Conservation (phyloP, 1,140 invertebrate species). For the Phortica variegata region DNA sequence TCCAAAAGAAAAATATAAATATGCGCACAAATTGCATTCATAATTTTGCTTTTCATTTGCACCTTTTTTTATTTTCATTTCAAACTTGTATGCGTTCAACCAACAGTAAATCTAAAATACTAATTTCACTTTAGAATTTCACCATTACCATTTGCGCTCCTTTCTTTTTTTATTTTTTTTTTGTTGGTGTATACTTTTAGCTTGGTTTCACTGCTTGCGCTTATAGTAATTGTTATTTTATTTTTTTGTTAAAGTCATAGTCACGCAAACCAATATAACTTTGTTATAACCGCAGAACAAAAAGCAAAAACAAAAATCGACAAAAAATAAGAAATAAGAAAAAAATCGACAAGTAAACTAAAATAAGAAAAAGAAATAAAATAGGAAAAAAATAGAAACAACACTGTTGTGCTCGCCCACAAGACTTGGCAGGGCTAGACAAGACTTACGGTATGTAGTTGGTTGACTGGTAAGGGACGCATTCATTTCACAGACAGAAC, state of each 20-base stretch:
- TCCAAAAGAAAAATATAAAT: too few species aligned
- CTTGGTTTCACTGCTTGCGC: constrained; percentile 41
- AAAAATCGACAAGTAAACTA: too few species aligned
- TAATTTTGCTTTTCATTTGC: too few species aligned
- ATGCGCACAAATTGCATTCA: too few species aligned
- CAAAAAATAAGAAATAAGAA: too few species aligned
- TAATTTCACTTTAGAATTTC: constrained; percentile 53
- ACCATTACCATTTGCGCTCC: background rate
- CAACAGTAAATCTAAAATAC: constrained; percentile 52
- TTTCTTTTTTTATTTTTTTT: constrained; percentile 30
- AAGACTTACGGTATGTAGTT: too few species aligned
- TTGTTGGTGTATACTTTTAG: constrained; percentile 14
- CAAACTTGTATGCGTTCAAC: background rate
- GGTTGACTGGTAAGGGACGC: too few species aligned
- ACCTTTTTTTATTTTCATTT: too few species aligned
- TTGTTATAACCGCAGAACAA: constrained; percentile 46
- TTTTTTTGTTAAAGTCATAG: constrained; percentile 40
- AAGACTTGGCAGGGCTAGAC: too few species aligned
- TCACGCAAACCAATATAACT: constrained; percentile 55
- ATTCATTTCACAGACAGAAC: too few species aligned
- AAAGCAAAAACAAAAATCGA: too few species aligned
- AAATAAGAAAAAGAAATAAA: background rate
- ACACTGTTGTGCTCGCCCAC: too few species aligned
- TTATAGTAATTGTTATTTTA: constrained; percentile 49
- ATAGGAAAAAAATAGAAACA: constrained; percentile 1